These are phyloP conservation scores for Myotis brandtii DNA, from an alignment of 2,113 vertebrate genomes.

Conservation along the genomic window DNA sequence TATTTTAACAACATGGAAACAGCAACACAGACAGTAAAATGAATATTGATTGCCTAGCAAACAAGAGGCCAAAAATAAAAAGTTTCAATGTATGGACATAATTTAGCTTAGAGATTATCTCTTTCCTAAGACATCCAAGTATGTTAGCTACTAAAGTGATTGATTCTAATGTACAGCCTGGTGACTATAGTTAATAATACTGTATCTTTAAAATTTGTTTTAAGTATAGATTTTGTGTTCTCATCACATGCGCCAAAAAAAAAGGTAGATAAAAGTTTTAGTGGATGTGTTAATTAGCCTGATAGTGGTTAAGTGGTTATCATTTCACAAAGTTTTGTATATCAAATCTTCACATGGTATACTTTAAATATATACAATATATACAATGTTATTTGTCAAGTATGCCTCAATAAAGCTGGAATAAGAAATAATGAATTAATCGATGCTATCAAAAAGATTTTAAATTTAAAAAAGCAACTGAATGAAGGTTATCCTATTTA, in stretches of 20 bases:
- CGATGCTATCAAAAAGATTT: not conserved
- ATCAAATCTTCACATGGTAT: not conserved
- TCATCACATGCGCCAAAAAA: not conserved
- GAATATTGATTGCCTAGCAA: not conserved
- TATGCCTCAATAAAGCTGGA: not conserved
- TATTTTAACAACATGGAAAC: not conserved
- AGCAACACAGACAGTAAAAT: not conserved
- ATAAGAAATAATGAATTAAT: not conserved
- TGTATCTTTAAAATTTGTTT: not conserved
- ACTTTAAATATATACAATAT: not conserved
- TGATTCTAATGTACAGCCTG: not conserved
- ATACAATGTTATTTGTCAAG: not conserved
- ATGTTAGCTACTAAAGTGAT: not conserved
- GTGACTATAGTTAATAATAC: not conserved
- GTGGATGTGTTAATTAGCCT: not conserved
- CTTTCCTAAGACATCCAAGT: not conserved
- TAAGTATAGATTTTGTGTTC: not conserved
- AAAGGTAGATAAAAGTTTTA: not conserved
- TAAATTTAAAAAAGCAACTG: not conserved
- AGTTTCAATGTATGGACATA: not conserved
- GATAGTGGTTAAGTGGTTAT: not conserved
- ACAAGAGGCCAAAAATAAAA: constrained; percentile 5
- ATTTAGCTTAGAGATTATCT: not conserved
- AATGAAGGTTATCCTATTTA: not conserved
- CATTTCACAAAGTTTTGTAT: not conserved